Base-by-base conservation (phyloP, 2,797 vertebrate genomes). In the Protonibea diacanthus region DNA sequence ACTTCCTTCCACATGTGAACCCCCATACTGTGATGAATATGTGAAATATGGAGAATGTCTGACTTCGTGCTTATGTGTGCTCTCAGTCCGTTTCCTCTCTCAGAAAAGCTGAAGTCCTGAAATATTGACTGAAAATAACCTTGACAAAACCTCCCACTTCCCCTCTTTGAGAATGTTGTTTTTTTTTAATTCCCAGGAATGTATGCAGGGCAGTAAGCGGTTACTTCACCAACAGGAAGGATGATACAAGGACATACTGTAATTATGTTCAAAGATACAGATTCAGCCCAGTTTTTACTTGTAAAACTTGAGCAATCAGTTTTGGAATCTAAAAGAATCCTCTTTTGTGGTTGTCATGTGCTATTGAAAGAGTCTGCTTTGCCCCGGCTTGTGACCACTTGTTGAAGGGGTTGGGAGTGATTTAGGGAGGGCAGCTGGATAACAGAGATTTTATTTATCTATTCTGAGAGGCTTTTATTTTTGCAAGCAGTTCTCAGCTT, bases 371-470 rank as follows among this genome's bases (percentile, higher is more conserved):
- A 91, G 86, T 86, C 86, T 89, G 86, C 88, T 90, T 86, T 88
- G 88, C 87, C 87, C 85, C 73, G 91, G 92, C 94, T 93, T 90
- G 87, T 91, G 92, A 93, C 93, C 93, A 91, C 92, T 95, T 94
- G 94, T 94, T 91, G 89, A 91, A 90, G 87, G 91, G 92, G 85
- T 91, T 90, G 86, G 89, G 84, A 92, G 82, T 95, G 94, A 96
- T 96, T 96, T 95, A 95, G 87, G 81, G 91, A 88, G 85, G 93
- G 93, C 95, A 96, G 94, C 94, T 96, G 94, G 92, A 91, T 93
- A 93, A 91, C 93, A 92, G 90, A 92, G 89, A 92, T 95, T 94
- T 92, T 93, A 94, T 95, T 94, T 93, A 91, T 95, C 92, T 94
- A 93, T 93, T 94, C 92, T 92, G 86, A 93, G 92, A 94, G 89